phyloP scores from a whole-genome alignment of 1,140 invertebrate species.

The Tachypleus tridentatus region DNA sequence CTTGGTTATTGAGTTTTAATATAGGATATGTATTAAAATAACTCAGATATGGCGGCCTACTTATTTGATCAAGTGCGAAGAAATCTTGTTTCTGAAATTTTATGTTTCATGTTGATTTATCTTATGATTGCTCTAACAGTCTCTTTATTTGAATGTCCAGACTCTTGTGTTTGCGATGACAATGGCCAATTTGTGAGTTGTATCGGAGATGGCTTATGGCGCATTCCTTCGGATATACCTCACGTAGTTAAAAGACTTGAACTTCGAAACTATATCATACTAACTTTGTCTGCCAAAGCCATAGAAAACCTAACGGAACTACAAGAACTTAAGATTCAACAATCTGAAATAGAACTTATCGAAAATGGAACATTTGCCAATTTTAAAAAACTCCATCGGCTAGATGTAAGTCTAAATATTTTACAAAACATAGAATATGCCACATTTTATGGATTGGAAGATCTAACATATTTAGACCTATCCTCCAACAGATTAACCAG shows the following conservation, averaged over 20 bases:
- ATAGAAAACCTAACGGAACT: slow-evolving; percentile 28
- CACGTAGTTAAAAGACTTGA: slow-evolving; percentile 23
- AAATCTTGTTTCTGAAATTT: too few relatives aligned
- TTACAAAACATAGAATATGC: slow-evolving; percentile 45
- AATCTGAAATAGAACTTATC: slow-evolving; percentile 26
- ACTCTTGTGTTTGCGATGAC: slow-evolving; percentile 21
- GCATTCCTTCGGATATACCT: slow-evolving; percentile 22
- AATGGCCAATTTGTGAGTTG: slow-evolving; percentile 27
- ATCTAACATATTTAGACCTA: slow-evolving; percentile 34
- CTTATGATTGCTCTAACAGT: too few relatives aligned
- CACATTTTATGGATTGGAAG: slow-evolving; percentile 31
- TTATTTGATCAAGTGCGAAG: too few relatives aligned
- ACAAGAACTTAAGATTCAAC: slow-evolving; percentile 34
- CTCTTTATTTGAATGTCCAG: slow-evolving; percentile 5
- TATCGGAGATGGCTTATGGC: slow-evolving; percentile 26
- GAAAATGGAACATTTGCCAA: slow-evolving; percentile 27
- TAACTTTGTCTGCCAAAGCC: slow-evolving; percentile 13
- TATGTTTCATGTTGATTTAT: too few relatives aligned
- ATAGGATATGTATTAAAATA: too few relatives aligned
- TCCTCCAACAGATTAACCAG: slow-evolving; percentile 33
- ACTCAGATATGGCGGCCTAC: too few relatives aligned
- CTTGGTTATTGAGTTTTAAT: too few relatives aligned
- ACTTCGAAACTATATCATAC: slow-evolving; percentile 23
- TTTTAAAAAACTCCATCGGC: slow-evolving; percentile 26
- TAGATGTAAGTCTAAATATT: slow-evolving; percentile 51